Percentiles rank a stretch among this genome's conserved stretches.
Evolutionary conservation across 2,113 vertebrate genomes (phyloP).

Genomic region (Erythrolamprus reginae): DNA sequence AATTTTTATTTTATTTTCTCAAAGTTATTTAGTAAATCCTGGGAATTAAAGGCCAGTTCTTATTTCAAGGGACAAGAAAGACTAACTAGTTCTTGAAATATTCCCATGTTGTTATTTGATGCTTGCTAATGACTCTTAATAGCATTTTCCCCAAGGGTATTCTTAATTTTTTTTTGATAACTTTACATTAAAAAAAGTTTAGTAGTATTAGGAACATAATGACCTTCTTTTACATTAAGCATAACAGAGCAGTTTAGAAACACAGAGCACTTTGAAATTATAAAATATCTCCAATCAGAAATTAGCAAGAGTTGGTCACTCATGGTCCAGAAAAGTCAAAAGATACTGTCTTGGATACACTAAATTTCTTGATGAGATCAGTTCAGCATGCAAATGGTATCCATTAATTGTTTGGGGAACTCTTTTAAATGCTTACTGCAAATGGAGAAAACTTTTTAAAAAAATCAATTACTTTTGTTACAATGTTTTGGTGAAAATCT

Average conservation of each 20-base stretch:
- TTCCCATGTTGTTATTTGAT: not conserved
- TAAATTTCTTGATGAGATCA: slow-evolving; percentile 11
- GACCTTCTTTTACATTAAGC: not conserved
- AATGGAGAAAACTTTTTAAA: not conserved
- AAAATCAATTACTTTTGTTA: slow-evolving; percentile 16
- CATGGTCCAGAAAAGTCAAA: not conserved
- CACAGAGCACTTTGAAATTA: not conserved
- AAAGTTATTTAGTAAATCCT: not conserved
- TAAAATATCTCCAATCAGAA: not conserved
- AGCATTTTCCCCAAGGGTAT: not conserved
- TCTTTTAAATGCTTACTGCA: not conserved
- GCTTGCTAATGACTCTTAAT: not conserved
- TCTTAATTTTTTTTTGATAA: not conserved
- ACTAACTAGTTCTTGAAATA: not conserved
- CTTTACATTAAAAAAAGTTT: not conserved
- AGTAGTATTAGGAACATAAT: not conserved
- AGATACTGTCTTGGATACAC: not conserved
- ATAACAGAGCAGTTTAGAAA: not conserved
- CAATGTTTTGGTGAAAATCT: slow-evolving; percentile 25
- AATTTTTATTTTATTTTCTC: not conserved
- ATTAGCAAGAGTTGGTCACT: not conserved
- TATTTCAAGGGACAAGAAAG: not conserved
- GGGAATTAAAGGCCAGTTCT: not conserved
- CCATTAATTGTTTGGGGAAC: not conserved
- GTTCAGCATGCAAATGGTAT: not conserved